Base-by-base conservation (phyloP, 2,113 vertebrate genomes). In the Engystomops pustulosus region DNA sequence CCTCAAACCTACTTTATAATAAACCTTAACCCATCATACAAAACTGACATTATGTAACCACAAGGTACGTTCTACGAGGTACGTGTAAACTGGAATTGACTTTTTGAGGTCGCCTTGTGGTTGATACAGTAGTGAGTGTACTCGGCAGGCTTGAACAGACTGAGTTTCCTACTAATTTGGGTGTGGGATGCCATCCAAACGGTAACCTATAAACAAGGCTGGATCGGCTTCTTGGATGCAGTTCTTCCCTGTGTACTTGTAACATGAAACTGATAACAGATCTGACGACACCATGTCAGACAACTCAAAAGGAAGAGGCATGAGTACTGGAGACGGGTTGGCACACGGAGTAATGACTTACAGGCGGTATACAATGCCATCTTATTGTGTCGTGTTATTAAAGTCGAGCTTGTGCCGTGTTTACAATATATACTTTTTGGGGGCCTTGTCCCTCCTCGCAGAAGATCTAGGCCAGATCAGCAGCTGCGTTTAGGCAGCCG, bases 401-500 rank as follows among this genome's bases (percentile, higher is more conserved):
- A 34, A 67, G 18, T 60, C 8, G 27, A 62, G 30, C 11, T 62
- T 27, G 7, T 67, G 15, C 2, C 17, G 14, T 34, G 7, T 34
- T 8, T 65, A 32, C 0, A 6, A 65, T 34, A 30, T 18, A 67
- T 9, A 36, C 30, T 55, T 51, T 77, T 20, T 69, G 30, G 34
- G n/a, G 25, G 36, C 17, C 69, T 45, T 30, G 3, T 44, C 44
- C n/a, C 27, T 69, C 65, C 25, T 17, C 23, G 49, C 47, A 70
- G 12, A 68, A 51, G 58, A 51, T 72, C 44, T 78, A 20, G 47
- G 87, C 89, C 89, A 89, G 83, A 88, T 85, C 88, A 91, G 86
- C 86, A 89, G 85, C 88, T 86, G 83, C 70, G 80, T 77, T 83
- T 78, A 89, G 88, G 74, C 83, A 85, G 86, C 72, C 30, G 68